Base-by-base conservation (phyloP, 2,113 vertebrate species). In the Poecile atricapillus region DNA sequence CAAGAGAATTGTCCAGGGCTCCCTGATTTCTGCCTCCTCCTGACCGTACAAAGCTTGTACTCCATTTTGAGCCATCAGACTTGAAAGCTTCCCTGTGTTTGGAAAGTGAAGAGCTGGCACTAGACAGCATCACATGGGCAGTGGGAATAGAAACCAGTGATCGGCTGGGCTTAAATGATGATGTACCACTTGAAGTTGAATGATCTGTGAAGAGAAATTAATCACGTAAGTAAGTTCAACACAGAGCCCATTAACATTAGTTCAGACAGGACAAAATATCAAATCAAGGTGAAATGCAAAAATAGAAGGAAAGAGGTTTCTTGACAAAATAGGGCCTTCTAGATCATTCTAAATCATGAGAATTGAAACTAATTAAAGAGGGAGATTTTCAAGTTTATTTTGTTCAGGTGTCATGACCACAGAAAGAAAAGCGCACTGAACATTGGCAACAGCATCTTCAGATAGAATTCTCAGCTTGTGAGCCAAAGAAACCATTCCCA, bases 171-270 rank as follows among this genome's bases (percentile, higher is more conserved):
- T 98, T 98, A 94, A 99, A 99, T 13, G 98, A 98, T 52, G 98
- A 98, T 0, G 98, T 98, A 85, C 98, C 98, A 91, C 98, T 99
- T 91, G 99, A 99, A 68, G 98, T 98, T 95, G 98, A 99, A 95
- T 99, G 98, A 96, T 99, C 99, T 99, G 97, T 20, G 77, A 68
- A 95, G 31, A 98, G 53, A 96, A 39, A 94, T 60, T 87, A 13
- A 90, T 30, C 58, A 58, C 0, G 1, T 96, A 82, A 96, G 0
- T 87, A 80, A 78, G 43, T 27, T 23, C 41, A 94, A 76, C 8
- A 87, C 25, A 82, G 37, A 91, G 75, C 7, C 56, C 33, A 10
- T 16, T 58, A 90, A 43, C 17, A 63, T 49, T 70, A 78, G 14
- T 31, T n/a, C 63, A 43, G 22, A 80, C 35, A 75, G 6, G 5